Conservation (phyloP, 2,888 invertebrate species). For the Plebejus anna region DNA sequence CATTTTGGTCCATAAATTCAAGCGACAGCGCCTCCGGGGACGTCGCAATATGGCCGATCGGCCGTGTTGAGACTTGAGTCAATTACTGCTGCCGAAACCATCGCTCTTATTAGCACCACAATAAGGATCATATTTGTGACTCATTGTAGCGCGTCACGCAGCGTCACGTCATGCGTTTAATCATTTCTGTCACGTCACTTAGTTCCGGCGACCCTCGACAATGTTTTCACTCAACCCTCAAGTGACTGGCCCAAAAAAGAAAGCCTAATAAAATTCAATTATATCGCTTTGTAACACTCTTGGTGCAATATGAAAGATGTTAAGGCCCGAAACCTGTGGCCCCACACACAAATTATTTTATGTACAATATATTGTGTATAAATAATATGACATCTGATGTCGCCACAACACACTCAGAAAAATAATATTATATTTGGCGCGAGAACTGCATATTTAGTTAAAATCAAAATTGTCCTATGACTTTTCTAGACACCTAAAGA, state of each 20-base stretch:
- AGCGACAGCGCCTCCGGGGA: conserved; percentile 2
- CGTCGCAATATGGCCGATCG: background rate
- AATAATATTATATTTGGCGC: too few species aligned
- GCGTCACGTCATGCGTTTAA: conserved; percentile 18
- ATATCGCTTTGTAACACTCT: background rate
- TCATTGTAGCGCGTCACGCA: background rate
- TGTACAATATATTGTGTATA: too few species aligned
- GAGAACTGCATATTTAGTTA: too few species aligned
- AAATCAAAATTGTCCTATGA: too few species aligned
- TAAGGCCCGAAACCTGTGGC: background rate
- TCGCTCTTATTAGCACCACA: background rate
- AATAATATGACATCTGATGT: too few species aligned
- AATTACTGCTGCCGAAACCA: background rate
- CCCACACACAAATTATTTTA: too few species aligned
- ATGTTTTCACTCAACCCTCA: background rate
- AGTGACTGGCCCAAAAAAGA: background rate
- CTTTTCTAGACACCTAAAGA: too few species aligned
- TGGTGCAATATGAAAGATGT: background rate
- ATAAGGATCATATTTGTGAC: background rate
- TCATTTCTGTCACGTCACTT: conserved; percentile 22
- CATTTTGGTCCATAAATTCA: conserved; percentile 17
- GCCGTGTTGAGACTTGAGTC: conserved; percentile 8
- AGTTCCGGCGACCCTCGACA: conserved; percentile 7
- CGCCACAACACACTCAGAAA: too few species aligned
- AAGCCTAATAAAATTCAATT: background rate